These are phyloP conservation scores for Acanthurus leucopareius DNA, from an alignment of 2,797 vertebrate genomes.

Conservation along the genomic window DNA sequence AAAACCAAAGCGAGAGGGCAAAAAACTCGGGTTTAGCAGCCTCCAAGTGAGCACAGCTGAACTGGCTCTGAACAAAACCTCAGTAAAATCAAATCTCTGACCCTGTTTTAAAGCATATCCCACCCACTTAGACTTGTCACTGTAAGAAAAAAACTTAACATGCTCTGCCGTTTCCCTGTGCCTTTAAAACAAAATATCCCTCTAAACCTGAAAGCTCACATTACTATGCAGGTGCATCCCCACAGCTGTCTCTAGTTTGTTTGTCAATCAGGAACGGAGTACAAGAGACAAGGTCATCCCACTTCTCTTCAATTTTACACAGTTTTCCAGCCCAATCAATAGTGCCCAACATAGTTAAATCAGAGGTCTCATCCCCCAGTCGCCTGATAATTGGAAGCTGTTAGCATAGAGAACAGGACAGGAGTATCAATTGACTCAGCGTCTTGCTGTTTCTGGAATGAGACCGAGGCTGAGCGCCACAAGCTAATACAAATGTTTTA, in stretches of 20 bases:
- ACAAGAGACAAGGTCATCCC: constrained; percentile 68
- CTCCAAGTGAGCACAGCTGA: too few species aligned
- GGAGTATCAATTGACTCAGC: constrained; percentile 28
- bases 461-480: neutral
- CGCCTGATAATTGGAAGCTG: constrained; percentile 62
- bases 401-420: constrained; percentile 40
- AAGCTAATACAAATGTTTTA: constrained; percentile 16
- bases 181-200: neutral
- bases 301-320: constrained; percentile 53
- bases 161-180: neutral
- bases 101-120: neutral
- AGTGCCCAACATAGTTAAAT: constrained; percentile 54
- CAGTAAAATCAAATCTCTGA: neutral
- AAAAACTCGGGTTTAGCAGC: too few species aligned
- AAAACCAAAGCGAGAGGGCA: too few species aligned
- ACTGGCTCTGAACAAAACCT: too few species aligned
- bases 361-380: constrained; percentile 49
- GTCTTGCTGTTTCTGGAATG: constrained; percentile 6
- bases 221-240: constrained; percentile 43
- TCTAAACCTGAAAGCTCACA: constrained; percentile 20
- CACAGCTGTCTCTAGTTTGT: constrained; percentile 28
- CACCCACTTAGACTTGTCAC: neutral
- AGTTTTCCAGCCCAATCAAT: constrained; percentile 67
- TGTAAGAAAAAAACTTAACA: neutral
- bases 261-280: constrained; percentile 55